phyloP scores from a whole-genome alignment of 2,888 invertebrate species.

The Diarsia dahlii region DNA sequence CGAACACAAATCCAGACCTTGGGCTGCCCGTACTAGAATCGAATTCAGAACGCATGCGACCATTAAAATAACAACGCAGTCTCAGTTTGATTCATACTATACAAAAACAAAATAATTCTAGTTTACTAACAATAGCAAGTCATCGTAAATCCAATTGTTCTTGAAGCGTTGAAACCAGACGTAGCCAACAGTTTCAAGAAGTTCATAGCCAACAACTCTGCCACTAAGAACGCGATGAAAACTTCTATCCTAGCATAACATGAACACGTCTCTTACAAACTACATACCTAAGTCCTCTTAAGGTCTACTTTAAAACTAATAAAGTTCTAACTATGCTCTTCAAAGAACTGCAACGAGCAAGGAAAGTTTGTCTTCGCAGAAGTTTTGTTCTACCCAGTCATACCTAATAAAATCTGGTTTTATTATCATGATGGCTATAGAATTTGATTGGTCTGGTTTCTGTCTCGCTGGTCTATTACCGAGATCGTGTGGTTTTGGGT shows the following conservation, averaged over 20 bases:
- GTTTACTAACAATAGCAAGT: background rate
- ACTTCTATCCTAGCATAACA: conserved; percentile 11
- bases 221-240: conserved; percentile 17
- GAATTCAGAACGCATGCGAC: background rate
- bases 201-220: conserved; percentile 19
- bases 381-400: background rate
- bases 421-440: background rate
- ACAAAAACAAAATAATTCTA: background rate
- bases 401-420: background rate
- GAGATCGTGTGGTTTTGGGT: background rate
- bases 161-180: conserved; percentile 20
- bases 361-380: conserved; percentile 6
- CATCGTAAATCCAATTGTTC: background rate
- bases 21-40: background rate
- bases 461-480: background rate
- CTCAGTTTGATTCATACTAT: background rate
- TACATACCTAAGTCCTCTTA: conserved; percentile 14
- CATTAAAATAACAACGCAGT: background rate
- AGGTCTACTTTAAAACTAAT: conserved; percentile 38
- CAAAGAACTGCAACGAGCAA: conserved; percentile 22
- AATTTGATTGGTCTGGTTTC: background rate
- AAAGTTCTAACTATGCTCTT: conserved; percentile 29
- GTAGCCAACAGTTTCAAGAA: conserved; percentile 9
- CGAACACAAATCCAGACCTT: background rate
- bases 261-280: conserved; percentile 17